A percentile compares a stretch with the other conserved stretches of the same genome.
These are phyloP conservation scores for Euplexia lucipara DNA, from an alignment of 2,888 invertebrate species.

Conservation along the genomic window DNA sequence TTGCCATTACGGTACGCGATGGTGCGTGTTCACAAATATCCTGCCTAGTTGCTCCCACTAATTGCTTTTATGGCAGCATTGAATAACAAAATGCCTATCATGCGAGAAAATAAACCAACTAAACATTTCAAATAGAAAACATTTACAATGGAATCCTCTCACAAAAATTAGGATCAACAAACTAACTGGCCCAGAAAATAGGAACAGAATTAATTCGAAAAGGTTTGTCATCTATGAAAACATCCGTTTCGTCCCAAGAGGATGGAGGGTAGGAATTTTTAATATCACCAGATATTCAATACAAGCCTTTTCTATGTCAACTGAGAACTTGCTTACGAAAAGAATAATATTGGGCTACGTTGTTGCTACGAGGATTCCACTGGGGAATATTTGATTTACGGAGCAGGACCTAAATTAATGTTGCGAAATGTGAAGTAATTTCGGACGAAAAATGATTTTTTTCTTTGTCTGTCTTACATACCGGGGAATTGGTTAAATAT, in stretches of 20 bases:
- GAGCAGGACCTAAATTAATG: conserved; percentile 63
- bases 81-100: conserved; percentile 18
- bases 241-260: conserved; percentile 55
- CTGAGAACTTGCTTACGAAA: conserved; percentile 63
- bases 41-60: conserved; percentile 7
- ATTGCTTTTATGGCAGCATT: conserved; percentile 25
- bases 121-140: conserved; percentile 28
- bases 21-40: conserved; percentile 17
- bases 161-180: conserved; percentile 50
- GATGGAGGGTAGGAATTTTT: conserved; percentile 78
- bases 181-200: conserved; percentile 54
- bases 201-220: conserved; percentile 57
- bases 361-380: conserved; percentile 57
- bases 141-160: conserved; percentile 32
- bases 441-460: conserved; percentile 51
- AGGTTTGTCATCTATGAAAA: conserved; percentile 64
- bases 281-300: conserved; percentile 79
- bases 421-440: conserved; percentile 61
- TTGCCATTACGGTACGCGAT: conserved; percentile 23
- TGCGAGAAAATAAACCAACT: conserved; percentile 21
- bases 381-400: conserved; percentile 65
- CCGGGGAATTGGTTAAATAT: conserved; percentile 53
- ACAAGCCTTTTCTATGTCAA: conserved; percentile 75
- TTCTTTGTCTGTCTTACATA: conserved; percentile 56
- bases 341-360: conserved; percentile 61